These are phyloP conservation scores for Drosophila malerkotliana DNA, from an alignment of 1,140 invertebrate species.

Conservation along the genomic window DNA sequence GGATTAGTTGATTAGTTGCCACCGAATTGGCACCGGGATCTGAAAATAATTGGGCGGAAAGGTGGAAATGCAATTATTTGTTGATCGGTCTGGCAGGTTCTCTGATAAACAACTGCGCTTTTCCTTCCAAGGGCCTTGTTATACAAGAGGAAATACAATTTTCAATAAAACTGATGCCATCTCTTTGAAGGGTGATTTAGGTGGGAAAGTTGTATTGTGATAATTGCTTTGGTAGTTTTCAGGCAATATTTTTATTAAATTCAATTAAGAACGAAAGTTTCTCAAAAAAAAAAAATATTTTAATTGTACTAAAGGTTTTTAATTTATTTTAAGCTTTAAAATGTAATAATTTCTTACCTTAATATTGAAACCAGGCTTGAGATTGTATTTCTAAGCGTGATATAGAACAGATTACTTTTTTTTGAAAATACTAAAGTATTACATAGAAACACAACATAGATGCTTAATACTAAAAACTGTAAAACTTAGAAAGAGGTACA, in stretches of 20 bases:
- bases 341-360: too few relatives aligned
- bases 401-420: too few relatives aligned
- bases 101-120: constrained; percentile 39
- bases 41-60: constrained; percentile 65
- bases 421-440: too few relatives aligned
- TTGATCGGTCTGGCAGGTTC: constrained; percentile 48
- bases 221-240: neutral
- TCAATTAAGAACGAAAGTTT: constrained; percentile 25
- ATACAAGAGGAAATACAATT: constrained; percentile 66
- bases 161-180: constrained; percentile 22
- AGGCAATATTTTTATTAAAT: constrained; percentile 1
- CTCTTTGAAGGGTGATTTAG: neutral
- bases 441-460: too few relatives aligned
- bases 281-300: neutral
- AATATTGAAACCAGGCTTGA: too few relatives aligned
- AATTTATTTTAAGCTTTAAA: too few relatives aligned
- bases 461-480: too few relatives aligned
- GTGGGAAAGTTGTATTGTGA: neutral
- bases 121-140: constrained; percentile 31
- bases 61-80: constrained; percentile 69
- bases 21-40: constrained; percentile 28
- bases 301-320: too few relatives aligned
- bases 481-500: too few relatives aligned
- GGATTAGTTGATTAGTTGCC: constrained; percentile 53
- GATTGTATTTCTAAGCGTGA: too few relatives aligned